Evolutionary conservation across 2,888 invertebrate genomes (phyloP).

Genomic region (Pardosa pseudoannulata): DNA sequence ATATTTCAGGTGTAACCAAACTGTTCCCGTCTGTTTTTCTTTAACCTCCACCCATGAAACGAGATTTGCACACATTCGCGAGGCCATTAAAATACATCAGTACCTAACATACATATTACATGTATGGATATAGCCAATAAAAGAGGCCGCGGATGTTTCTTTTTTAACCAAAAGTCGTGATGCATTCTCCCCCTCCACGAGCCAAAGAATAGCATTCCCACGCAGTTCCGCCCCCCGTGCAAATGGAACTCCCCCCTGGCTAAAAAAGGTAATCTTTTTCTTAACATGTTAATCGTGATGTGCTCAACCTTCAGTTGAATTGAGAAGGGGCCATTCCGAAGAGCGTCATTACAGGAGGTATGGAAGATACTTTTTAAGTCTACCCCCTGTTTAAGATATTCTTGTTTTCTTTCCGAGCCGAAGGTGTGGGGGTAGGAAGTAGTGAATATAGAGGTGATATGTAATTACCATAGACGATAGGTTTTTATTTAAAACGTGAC

Average conservation of each 20-base stretch:
- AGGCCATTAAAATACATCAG: no score
- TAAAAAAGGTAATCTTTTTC: constrained; percentile 15
- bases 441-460: constrained; percentile 56
- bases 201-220: constrained; percentile 1
- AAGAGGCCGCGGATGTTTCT: not conserved
- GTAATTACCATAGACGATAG: constrained; percentile 55
- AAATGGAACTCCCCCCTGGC: not conserved
- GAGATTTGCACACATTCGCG: no score
- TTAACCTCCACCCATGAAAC: no score
- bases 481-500: not conserved
- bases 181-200: not conserved
- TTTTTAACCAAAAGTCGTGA: not conserved
- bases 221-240: not conserved
- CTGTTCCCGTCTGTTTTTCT: no score
- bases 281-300: constrained; percentile 65
- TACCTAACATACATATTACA: not conserved
- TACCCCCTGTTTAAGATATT: not conserved
- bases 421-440: not conserved
- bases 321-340: not conserved
- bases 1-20: no score
- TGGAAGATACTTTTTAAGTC: constrained; percentile 32
- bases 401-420: not conserved
- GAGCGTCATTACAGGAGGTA: constrained; percentile 46
- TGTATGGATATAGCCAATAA: not conserved
- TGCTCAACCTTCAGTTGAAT: constrained; percentile 36